Evolutionary conservation across 2,888 invertebrate genomes (phyloP).

Genomic region (Cyaniris semiargus): DNA sequence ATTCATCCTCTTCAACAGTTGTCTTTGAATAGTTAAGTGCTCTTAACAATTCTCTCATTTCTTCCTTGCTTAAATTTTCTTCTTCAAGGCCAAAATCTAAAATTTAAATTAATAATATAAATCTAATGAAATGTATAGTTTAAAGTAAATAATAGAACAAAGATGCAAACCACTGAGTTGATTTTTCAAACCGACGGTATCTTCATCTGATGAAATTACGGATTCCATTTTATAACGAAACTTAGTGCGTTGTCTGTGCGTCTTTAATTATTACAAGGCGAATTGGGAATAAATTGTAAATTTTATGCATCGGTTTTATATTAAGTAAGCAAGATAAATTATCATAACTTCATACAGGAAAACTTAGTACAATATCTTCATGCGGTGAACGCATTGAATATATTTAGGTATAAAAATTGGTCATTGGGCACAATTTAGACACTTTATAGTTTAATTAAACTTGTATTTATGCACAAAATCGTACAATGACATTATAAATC

Average conservation of each 20-base stretch:
- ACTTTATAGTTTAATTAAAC: neutral
- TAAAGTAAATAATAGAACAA: constrained; percentile 7
- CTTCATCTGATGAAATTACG: constrained; percentile 54
- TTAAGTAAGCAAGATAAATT: neutral
- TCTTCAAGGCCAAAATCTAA: constrained; percentile 72
- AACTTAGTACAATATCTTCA: neutral
- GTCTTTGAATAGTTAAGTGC: constrained; percentile 70
- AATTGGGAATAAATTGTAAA: neutral
- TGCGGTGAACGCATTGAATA: neutral
- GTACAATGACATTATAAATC: neutral
- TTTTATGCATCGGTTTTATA: neutral
- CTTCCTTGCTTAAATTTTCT: constrained; percentile 70
- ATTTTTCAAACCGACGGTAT: constrained; percentile 64
- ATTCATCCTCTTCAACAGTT: constrained; percentile 62
- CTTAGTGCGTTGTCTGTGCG: neutral
- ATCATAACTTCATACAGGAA: neutral
- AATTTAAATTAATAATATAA: constrained; percentile 38
- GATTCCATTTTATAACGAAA: constrained; percentile 46
- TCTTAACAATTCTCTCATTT: constrained; percentile 71
- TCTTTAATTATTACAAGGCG: neutral
- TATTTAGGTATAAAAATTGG: neutral
- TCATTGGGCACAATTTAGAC: neutral
- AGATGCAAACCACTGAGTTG: constrained; percentile 61
- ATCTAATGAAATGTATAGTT: neutral
- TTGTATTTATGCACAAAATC: neutral